Base-by-base conservation (phyloP, 2,888 invertebrate genomes). In the Cistogaster globosa region DNA sequence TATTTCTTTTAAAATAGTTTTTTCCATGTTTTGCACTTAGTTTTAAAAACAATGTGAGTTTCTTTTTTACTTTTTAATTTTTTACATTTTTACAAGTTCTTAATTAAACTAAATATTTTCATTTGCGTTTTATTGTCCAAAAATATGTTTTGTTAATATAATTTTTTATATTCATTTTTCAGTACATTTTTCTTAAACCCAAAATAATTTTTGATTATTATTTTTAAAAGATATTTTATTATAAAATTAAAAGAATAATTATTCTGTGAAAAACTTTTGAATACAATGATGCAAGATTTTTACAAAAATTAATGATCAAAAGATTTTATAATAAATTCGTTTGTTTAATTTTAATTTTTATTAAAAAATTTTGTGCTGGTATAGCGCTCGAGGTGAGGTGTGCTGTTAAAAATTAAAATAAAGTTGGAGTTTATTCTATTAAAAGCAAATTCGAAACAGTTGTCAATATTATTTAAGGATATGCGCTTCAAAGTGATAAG, bases 71-170 rank as follows among this genome's bases (percentile, higher is more conserved):
- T n/a, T 83, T 12, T 42, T 60, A n/a, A 0, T 67, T 60, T 1
- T 67, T 76, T 51, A 42, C 51, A 57, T 72, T 78, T 77, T 67
- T 78, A 67, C 71, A 76, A 65, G 8, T 18, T 53, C 42, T 79
- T 58, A 5, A 51, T 20, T 38, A 53, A 3, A 32, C 57, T 55
- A 71, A 71, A 20, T 18, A 22, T 26, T 63, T 58, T 69, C 63
- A 75, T 53, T 76, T 38, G 62, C 53, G 68, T 14, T 77, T 84
- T 84, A 84, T 84, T 84, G 84, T 84, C 84, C 77, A 80, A 80
- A 80, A 67, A 58, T 62, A 79, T 75, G 26, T 58, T 58, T 8
- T 72, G 36, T 80, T 45, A 60, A 80, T 68, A 63, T 83, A 68
- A 42, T 76, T 69, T 5, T 11, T 36, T 53, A 71, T 22, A 45